Evolutionary conservation across 1,140 invertebrate species (phyloP).

Genomic region (Antheraea pernyi): DNA sequence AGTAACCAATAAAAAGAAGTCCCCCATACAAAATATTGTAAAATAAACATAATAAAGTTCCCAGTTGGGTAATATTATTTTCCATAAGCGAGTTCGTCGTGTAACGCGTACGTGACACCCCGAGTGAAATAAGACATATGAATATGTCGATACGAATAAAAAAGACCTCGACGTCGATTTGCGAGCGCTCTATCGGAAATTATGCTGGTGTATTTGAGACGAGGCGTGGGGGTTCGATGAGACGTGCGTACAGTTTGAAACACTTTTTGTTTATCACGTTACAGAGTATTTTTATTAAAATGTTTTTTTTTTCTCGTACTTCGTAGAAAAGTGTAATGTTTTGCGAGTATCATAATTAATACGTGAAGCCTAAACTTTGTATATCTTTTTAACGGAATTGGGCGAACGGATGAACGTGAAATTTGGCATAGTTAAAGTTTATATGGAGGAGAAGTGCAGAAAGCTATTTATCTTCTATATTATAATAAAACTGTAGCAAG

Average conservation of each 20-base stretch:
- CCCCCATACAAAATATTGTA: not conserved
- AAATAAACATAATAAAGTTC: conserved; percentile 2
- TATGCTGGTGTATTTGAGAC: conserved; percentile 27
- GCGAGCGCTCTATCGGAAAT: conserved; percentile 34
- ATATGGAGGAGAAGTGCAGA: too few relatives aligned
- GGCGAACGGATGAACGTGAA: too few relatives aligned
- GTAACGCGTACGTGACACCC: conserved; percentile 3
- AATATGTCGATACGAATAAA: conserved; percentile 26
- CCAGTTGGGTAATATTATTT: conserved; percentile 1
- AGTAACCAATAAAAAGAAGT: too few relatives aligned
- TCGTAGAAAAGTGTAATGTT: too few relatives aligned
- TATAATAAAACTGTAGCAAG: too few relatives aligned
- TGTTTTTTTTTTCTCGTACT: not conserved
- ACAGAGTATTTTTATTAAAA: conserved; percentile 12
- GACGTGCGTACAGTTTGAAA: conserved; percentile 13
- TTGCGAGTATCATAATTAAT: too few relatives aligned
- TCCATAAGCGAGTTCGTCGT: not conserved
- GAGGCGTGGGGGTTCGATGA: conserved; percentile 14
- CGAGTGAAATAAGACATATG: conserved; percentile 16
- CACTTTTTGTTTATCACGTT: not conserved
- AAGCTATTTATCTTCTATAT: too few relatives aligned
- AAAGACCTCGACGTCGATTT: conserved; percentile 24
- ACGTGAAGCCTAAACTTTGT: too few relatives aligned
- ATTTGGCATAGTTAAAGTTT: too few relatives aligned
- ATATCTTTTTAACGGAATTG: too few relatives aligned